Evolutionary conservation across 2,797 vertebrate species (phyloP).

Genomic region (Hypotaenidia okinawae): DNA sequence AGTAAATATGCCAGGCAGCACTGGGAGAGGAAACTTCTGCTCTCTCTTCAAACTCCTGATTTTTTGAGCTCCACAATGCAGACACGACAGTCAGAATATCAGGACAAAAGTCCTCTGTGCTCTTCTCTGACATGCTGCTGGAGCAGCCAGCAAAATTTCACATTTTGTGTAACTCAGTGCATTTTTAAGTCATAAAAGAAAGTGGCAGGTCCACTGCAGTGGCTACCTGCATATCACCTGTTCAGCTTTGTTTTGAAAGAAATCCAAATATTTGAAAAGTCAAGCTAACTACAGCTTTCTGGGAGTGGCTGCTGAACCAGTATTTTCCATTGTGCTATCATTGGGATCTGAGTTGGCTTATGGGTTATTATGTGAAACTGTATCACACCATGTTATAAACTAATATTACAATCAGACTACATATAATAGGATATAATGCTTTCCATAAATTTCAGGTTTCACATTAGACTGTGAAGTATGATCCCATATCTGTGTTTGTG

Average conservation of each 20-base stretch:
- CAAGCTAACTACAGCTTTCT: not conserved
- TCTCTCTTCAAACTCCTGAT: not conserved
- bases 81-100: not conserved
- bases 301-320: not conserved
- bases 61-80: not conserved
- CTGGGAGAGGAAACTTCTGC: not conserved
- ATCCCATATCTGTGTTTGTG: not conserved
- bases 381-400: not conserved
- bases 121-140: not conserved
- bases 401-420: not conserved
- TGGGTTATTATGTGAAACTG: not conserved
- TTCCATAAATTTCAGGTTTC: not conserved
- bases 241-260: not conserved
- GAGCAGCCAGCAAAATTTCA: not conserved
- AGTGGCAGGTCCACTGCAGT: not conserved
- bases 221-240: not conserved
- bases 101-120: not conserved
- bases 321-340: not conserved
- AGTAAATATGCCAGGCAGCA: not conserved
- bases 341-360: not conserved
- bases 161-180: not conserved
- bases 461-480: not conserved
- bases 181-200: not conserved
- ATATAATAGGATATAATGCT: not conserved
- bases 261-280: not conserved